A percentile compares a stretch with the other conserved stretches of the same genome.
Evolutionary conservation across 2,888 invertebrate species (phyloP).

Genomic region (Eurytoma adleriae): DNA sequence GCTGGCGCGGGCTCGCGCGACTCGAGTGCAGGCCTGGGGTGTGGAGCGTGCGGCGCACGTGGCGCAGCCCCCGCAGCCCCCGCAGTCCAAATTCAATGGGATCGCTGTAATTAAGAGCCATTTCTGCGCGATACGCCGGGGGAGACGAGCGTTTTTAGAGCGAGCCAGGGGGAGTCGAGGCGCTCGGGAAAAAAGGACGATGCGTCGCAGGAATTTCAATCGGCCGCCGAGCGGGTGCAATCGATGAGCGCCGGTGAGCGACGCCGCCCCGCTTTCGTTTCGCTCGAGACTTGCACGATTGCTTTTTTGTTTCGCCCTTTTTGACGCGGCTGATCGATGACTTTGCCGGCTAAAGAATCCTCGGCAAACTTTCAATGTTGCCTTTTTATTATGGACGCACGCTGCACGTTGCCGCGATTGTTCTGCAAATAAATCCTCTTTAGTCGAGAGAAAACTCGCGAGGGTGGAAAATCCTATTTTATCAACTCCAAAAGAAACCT

Average conservation of each 20-base stretch:
- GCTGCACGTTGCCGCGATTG: no score
- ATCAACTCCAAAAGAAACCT: no score
- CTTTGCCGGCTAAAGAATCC: no score
- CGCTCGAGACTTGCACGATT: neutral
- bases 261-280: slow-evolving; percentile 39
- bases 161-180: neutral
- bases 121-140: slow-evolving; percentile 71
- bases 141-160: neutral
- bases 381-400: no score
- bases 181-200: slow-evolving; percentile 35
- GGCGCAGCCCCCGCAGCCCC: slow-evolving; percentile 61
- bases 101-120: slow-evolving; percentile 76
- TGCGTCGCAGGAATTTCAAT: slow-evolving; percentile 54
- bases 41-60: slow-evolving; percentile 66
- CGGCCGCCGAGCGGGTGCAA: slow-evolving; percentile 30
- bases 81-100: slow-evolving; percentile 74
- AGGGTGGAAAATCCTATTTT: no score
- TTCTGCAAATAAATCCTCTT: no score
- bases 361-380: no score
- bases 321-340: no score
- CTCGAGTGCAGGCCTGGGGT: neutral
- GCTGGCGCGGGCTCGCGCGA: slow-evolving; percentile 24
- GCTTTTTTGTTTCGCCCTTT: no score
- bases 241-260: neutral
- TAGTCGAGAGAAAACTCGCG: no score